These are phyloP conservation scores for Aurelia sp. DNA, from an alignment of 30 jellyfish, hydroid and myxozoan genomes.

Conservation along the genomic window DNA sequence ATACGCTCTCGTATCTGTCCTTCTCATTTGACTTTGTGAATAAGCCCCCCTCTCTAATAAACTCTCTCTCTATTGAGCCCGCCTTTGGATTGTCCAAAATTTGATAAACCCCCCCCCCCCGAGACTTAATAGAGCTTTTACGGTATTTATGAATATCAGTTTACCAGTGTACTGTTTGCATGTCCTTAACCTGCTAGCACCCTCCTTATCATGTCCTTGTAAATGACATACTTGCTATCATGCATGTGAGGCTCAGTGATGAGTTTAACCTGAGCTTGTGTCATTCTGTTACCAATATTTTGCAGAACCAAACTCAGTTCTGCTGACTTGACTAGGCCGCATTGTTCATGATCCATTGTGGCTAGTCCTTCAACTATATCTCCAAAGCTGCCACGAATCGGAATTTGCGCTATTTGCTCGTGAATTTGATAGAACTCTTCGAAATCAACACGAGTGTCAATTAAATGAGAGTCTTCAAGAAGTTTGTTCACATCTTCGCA, in stretches of 20 bases:
- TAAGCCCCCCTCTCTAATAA: too few relatives aligned
- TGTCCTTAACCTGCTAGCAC: conserved; percentile 72
- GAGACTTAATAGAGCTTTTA: too few relatives aligned
- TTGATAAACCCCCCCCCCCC: too few relatives aligned
- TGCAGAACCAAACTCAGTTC: conserved; percentile 80
- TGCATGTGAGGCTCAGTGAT: conserved; percentile 84
- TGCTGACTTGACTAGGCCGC: conserved; percentile 82
- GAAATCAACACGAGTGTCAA: conserved; percentile 78
- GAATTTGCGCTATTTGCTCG: conserved; percentile 75
- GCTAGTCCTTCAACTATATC: conserved; percentile 93
- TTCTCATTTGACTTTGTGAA: too few relatives aligned
- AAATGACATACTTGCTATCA: conserved; percentile 74
- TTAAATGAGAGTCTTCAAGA: conserved; percentile 76
- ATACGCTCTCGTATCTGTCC: too few relatives aligned
- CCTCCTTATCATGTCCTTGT: conserved; percentile 76
- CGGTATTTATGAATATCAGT: too few relatives aligned
- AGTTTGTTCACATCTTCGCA: conserved; percentile 72
- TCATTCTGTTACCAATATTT: conserved; percentile 84
- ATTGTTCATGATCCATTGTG: conserved; percentile 90
- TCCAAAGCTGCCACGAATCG: conserved; percentile 75
- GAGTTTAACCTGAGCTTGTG: conserved; percentile 87
- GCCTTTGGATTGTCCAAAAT: too few relatives aligned
- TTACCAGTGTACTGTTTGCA: too few relatives aligned
- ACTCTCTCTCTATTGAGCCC: too few relatives aligned
- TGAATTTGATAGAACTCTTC: conserved; percentile 84